Conservation (phyloP, 1,140 invertebrate genomes). For the Whitmania pigra region DNA sequence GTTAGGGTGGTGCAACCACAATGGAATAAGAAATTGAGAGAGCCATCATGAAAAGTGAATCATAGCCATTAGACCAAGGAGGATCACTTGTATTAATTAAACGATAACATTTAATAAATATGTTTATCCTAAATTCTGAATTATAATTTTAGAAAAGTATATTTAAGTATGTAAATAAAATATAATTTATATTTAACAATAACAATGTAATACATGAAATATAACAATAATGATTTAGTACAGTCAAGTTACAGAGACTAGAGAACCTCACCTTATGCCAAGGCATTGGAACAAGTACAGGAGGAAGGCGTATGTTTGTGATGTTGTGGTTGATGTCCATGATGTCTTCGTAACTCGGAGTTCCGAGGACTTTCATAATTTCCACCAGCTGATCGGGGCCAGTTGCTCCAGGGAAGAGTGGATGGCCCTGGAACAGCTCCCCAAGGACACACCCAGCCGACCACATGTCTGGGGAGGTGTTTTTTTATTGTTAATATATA, state of each 20-base stretch:
- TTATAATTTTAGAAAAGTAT: no score
- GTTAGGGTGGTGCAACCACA: no score
- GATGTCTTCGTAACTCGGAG: neutral
- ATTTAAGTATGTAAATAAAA: no score
- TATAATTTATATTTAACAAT: no score
- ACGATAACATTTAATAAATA: neutral
- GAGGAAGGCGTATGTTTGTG: neutral
- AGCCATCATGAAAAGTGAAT: no score
- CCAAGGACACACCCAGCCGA: conserved; percentile 15
- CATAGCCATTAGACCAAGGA: no score
- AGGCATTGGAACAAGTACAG: neutral
- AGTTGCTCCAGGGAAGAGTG: conserved; percentile 8
- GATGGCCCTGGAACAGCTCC: conserved; percentile 22
- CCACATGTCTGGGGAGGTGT: neutral
- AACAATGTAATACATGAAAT: no score
- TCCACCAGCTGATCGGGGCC: conserved; percentile 18
- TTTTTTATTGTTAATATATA: neutral
- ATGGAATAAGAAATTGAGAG: no score
- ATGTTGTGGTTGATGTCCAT: neutral
- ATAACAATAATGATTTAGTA: no score
- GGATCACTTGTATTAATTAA: no score
- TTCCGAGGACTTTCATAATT: conserved; percentile 16
- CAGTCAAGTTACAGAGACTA: no score
- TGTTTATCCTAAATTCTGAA: neutral
- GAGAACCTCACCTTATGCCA: neutral